Evolutionary conservation across 2,113 vertebrate genomes (phyloP).

Genomic region (Centropristis striata): DNA sequence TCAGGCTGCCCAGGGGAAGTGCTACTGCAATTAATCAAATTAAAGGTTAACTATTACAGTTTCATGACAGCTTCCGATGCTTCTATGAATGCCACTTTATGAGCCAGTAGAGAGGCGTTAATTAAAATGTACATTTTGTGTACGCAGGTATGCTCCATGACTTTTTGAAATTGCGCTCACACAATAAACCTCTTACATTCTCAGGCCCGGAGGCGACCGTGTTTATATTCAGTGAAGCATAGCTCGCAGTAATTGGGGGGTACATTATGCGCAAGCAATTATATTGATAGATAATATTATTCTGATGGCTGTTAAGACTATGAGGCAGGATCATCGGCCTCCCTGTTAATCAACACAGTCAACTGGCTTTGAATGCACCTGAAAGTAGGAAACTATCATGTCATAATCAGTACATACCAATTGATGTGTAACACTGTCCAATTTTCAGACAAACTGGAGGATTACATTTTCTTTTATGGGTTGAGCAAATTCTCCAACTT

Average conservation of each 20-base stretch:
- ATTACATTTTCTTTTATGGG: background rate
- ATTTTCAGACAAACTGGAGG: background rate
- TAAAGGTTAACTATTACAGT: conserved; percentile 51
- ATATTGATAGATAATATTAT: conserved; percentile 42
- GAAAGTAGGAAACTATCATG: background rate
- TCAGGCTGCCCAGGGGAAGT: conserved; percentile 7
- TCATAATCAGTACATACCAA: background rate
- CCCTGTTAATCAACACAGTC: conserved; percentile 19
- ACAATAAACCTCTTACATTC: conserved; percentile 6
- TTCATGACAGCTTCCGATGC: conserved; percentile 17
- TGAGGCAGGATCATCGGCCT: conserved; percentile 13
- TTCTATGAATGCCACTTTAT: conserved; percentile 4
- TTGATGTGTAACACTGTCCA: background rate
- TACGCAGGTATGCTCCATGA: background rate
- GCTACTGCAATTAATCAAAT: conserved; percentile 37
- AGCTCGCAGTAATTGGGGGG: conserved; percentile 55
- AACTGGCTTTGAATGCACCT: conserved; percentile 19
- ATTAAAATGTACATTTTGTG: conserved; percentile 28
- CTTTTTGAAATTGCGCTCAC: conserved; percentile 13
- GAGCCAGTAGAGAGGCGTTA: background rate
- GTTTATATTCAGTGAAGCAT: conserved; percentile 41
- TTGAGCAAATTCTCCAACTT: background rate
- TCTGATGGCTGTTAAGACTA: conserved; percentile 26
- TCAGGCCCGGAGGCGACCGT: conserved; percentile 22
- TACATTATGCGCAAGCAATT: conserved; percentile 44